phyloP scores from a whole-genome alignment of 2,888 invertebrate species.

The Dicyrtomina minuta region DNA sequence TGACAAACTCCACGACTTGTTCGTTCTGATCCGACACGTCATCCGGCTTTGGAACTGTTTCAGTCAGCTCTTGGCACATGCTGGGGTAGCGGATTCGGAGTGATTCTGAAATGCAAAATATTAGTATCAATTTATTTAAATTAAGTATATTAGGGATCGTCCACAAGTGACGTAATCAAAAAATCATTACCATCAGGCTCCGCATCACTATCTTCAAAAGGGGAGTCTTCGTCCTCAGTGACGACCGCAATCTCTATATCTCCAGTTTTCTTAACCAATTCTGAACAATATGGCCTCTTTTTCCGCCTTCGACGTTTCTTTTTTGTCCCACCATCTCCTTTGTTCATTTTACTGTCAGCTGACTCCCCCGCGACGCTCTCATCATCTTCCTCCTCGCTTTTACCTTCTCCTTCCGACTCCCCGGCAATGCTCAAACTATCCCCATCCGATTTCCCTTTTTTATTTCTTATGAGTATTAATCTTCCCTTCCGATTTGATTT shows the following conservation, averaged over 20 bases:
- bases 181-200: constrained; percentile 44
- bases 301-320: constrained; percentile 20
- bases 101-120: no score
- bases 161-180: no score
- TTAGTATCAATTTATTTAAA: no score
- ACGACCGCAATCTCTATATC: constrained; percentile 25
- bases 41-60: constrained; percentile 37
- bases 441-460: background rate
- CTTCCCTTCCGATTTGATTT: constrained; percentile 23
- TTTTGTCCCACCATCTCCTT: constrained; percentile 7
- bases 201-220: constrained; percentile 23
- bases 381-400: constrained; percentile 14
- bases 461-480: background rate
- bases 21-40: constrained; percentile 42
- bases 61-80: constrained; percentile 44
- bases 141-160: no score
- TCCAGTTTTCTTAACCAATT: constrained; percentile 2
- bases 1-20: constrained; percentile 38
- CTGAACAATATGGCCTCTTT: constrained; percentile 22
- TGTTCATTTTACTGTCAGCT: constrained; percentile 14
- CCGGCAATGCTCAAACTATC: background rate
- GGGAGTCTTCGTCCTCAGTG: constrained; percentile 33
- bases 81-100: constrained; percentile 42
- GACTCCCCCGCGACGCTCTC: constrained; percentile 8
- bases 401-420: constrained; percentile 1